Percentiles rank a stretch among this genome's conserved stretches.
Conservation (phyloP, 2,888 invertebrate species). For the Homarus gammarus region DNA sequence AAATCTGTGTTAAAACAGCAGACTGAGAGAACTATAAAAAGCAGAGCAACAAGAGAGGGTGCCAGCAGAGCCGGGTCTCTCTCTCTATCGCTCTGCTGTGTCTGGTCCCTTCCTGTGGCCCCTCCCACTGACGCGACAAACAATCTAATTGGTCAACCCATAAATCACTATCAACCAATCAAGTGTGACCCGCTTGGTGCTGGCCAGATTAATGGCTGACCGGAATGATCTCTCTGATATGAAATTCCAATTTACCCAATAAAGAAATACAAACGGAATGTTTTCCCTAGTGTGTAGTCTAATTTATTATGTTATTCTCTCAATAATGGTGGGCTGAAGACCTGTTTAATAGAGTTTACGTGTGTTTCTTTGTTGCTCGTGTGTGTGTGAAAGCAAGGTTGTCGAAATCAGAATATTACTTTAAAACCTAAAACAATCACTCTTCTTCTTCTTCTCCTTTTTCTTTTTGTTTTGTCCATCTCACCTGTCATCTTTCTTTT, state of each 20-base stretch:
- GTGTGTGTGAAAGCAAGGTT: too few species aligned
- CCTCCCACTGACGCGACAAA: constrained; percentile 72
- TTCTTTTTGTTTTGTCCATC: too few species aligned
- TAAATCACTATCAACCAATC: constrained; percentile 73
- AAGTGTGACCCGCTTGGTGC: constrained; percentile 69
- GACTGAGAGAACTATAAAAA: too few species aligned
- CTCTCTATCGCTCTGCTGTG: background rate
- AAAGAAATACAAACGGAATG: constrained; percentile 64
- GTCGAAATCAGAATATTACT: too few species aligned
- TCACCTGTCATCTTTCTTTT: background rate
- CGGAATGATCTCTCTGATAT: constrained; percentile 70
- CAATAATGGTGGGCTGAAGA: constrained; percentile 9
- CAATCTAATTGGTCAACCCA: constrained; percentile 71
- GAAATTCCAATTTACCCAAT: constrained; percentile 71
- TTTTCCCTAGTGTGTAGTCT: constrained; percentile 5
- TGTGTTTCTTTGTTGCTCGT: background rate
- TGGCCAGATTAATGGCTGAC: constrained; percentile 70
- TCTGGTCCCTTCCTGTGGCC: constrained; percentile 29
- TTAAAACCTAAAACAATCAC: too few species aligned
- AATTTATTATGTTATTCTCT: constrained; percentile 43
- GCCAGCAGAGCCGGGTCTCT: background rate
- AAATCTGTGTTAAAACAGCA: too few species aligned
- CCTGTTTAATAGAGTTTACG: background rate
- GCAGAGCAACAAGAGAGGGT: background rate
- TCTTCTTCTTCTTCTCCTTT: background rate